Evolutionary conservation across 2,888 invertebrate species (phyloP).

Genomic region (Andrena minutula): DNA sequence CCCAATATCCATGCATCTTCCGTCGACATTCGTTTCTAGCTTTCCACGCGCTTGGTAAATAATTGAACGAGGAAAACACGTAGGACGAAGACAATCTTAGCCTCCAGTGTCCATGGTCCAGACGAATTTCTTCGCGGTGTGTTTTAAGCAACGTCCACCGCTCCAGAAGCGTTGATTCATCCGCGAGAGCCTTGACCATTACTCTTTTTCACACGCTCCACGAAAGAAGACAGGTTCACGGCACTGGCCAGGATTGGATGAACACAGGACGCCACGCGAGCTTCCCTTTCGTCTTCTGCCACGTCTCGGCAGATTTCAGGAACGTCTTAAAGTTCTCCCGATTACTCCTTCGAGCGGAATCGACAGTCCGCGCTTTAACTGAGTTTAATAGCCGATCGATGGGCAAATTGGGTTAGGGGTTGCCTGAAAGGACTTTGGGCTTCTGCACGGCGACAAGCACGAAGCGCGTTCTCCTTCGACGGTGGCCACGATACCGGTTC

Average conservation of each 20-base stretch:
- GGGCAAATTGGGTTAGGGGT: constrained; percentile 79
- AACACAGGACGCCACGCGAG: neutral
- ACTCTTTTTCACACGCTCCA: neutral
- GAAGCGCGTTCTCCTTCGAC: constrained; percentile 64
- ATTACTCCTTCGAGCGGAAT: constrained; percentile 39
- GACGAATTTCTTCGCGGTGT: too few species aligned
- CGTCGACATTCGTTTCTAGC: neutral
- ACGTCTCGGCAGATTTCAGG: constrained; percentile 38
- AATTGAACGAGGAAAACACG: too few species aligned
- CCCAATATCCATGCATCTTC: neutral
- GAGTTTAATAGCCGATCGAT: constrained; percentile 77
- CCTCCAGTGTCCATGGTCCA: too few species aligned
- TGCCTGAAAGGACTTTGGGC: constrained; percentile 76
- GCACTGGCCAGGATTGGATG: neutral
- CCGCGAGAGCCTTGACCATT: too few species aligned
- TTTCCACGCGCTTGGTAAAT: neutral
- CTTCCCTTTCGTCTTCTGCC: constrained; percentile 17
- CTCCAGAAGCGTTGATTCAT: too few species aligned
- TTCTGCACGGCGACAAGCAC: constrained; percentile 51
- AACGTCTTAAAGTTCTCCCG: constrained; percentile 47
- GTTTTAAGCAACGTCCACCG: too few species aligned
- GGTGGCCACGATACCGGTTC: constrained; percentile 63
- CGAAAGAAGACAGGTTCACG: neutral
- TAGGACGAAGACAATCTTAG: too few species aligned
- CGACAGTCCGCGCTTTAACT: constrained; percentile 68